Percentiles rank a stretch among this genome's conserved stretches.
phyloP scores from a whole-genome alignment of 23 tunicate genomes.

The Styela plicata region DNA sequence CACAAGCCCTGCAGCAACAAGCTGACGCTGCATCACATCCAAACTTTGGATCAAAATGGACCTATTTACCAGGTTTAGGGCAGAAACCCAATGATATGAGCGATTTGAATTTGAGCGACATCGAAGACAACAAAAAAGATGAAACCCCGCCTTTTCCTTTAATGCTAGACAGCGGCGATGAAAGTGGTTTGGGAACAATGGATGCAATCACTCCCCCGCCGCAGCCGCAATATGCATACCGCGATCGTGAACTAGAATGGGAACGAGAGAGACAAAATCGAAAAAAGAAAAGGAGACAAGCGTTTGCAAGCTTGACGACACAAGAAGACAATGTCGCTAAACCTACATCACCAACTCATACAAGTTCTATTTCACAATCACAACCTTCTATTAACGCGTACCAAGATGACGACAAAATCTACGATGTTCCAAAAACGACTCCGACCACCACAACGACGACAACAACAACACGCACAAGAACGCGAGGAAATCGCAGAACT shows the following conservation, averaged over 20 bases:
- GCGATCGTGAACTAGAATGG: slow-evolving; percentile 38
- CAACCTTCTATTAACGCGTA: not conserved
- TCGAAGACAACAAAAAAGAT: slow-evolving; percentile 13
- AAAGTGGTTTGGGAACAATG: slow-evolving; percentile 24
- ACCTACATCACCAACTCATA: not conserved
- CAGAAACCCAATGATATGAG: slow-evolving; percentile 6
- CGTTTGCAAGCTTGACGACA: slow-evolving; percentile 13
- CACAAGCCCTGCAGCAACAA: slow-evolving; percentile 36
- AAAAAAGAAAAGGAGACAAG: slow-evolving; percentile 1
- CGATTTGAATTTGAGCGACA: slow-evolving; percentile 28
- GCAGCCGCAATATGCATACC: not conserved
- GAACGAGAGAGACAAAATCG: slow-evolving; percentile 25
- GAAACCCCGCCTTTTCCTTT: slow-evolving; percentile 23
- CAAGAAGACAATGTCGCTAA: not conserved
- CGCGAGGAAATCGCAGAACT: slow-evolving; percentile 4
- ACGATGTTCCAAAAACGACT: not conserved
- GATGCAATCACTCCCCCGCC: slow-evolving; percentile 19
- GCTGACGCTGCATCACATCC: not conserved
- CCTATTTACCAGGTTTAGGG: slow-evolving; percentile 50
- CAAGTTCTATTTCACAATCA: not conserved
- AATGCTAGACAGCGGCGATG: slow-evolving; percentile 21
- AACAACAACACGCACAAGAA: not conserved
- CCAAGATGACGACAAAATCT: not conserved
- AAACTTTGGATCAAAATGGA: slow-evolving; percentile 84
- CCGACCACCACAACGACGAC: slow-evolving; percentile 12